Conservation (phyloP, 2,888 invertebrate genomes). For the Meganola albula region DNA sequence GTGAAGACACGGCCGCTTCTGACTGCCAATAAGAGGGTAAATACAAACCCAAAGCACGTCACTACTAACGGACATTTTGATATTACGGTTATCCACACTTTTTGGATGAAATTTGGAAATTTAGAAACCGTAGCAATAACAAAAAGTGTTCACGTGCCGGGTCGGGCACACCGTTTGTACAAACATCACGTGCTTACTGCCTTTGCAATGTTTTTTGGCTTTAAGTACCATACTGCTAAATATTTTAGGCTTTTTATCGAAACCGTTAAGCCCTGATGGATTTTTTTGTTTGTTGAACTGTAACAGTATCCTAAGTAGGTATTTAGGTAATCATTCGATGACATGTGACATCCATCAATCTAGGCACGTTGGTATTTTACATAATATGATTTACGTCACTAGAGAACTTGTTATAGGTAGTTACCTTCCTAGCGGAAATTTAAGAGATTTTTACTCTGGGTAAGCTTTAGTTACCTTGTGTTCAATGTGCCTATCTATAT, state of each 20-base stretch:
- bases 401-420: too few relatives aligned
- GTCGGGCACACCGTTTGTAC: constrained; percentile 36
- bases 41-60: constrained; percentile 29
- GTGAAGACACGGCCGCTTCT: constrained; percentile 22
- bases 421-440: too few relatives aligned
- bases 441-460: too few relatives aligned
- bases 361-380: too few relatives aligned
- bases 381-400: too few relatives aligned
- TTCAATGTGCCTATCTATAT: too few relatives aligned
- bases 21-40: constrained; percentile 19
- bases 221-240: constrained; percentile 2
- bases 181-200: constrained; percentile 44
- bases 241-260: constrained; percentile 1
- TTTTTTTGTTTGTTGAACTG: neutral
- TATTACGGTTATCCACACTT: constrained; percentile 36
- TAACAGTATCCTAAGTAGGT: too few relatives aligned
- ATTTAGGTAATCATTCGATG: too few relatives aligned
- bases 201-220: constrained; percentile 11
- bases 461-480: too few relatives aligned
- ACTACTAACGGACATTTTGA: constrained; percentile 34
- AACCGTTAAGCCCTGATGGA: neutral
- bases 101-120: constrained; percentile 43
- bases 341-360: too few relatives aligned
- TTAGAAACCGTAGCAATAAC: constrained; percentile 41
- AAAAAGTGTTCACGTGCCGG: constrained; percentile 54